These are phyloP conservation scores for Darevskia mixta DNA, from an alignment of 2,797 vertebrate species.

Conservation along the genomic window DNA sequence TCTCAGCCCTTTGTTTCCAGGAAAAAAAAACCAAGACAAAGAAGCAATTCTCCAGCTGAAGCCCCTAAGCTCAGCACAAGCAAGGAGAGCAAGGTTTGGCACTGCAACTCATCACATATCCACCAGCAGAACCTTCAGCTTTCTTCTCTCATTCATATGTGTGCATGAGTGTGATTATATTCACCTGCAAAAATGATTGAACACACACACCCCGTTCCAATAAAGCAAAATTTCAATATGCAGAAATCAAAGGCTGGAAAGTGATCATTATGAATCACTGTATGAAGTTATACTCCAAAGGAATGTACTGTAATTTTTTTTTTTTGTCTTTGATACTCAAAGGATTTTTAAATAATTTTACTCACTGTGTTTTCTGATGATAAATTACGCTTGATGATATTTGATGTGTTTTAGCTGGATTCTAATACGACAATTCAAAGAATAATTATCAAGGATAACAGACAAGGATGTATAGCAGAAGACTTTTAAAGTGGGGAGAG, in stretches of 20 bases:
- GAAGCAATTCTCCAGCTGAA: slow-evolving; percentile 30
- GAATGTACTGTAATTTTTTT: slow-evolving; percentile 36
- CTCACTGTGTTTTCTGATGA: slow-evolving; percentile 73
- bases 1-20: background rate
- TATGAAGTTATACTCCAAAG: slow-evolving; percentile 71
- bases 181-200: slow-evolving; percentile 58
- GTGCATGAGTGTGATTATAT: slow-evolving; percentile 45
- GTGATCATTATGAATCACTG: slow-evolving; percentile 68
- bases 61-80: background rate
- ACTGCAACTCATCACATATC: slow-evolving; percentile 59
- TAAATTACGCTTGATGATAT: slow-evolving; percentile 71
- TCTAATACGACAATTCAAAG: slow-evolving; percentile 53
- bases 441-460: slow-evolving; percentile 66
- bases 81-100: slow-evolving; percentile 41
- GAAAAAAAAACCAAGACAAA: slow-evolving; percentile 12
- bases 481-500: slow-evolving; percentile 23
- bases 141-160: slow-evolving; percentile 41
- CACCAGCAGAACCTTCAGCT: slow-evolving; percentile 48
- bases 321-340: slow-evolving; percentile 72
- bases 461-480: slow-evolving; percentile 44
- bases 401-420: slow-evolving; percentile 66
- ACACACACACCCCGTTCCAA: slow-evolving; percentile 54
- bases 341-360: slow-evolving; percentile 69
- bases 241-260: slow-evolving; percentile 71
- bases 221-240: slow-evolving; percentile 68